Conservation (phyloP, 2,113 vertebrate species). For the Gambusia holbrooki region DNA sequence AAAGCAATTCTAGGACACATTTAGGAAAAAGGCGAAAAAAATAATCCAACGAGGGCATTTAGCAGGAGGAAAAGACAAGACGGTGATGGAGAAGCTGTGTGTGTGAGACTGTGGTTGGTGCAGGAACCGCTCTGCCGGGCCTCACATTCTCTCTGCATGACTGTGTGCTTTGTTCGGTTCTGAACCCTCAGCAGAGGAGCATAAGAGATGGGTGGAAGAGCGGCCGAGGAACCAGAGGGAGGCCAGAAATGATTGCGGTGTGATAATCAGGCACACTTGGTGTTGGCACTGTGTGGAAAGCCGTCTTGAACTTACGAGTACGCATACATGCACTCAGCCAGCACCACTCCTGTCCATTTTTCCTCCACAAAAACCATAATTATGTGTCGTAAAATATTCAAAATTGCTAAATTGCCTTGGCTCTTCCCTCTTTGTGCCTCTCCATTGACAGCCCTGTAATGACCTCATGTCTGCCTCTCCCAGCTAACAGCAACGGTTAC, state of each 20-base stretch:
- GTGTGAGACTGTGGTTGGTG: conserved; percentile 66
- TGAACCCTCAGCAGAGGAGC: conserved; percentile 58
- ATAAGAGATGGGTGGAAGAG: conserved; percentile 61
- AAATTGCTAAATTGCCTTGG: conserved; percentile 76
- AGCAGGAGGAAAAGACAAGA: conserved; percentile 35
- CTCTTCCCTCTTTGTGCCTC: conserved; percentile 64
- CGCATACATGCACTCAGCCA: conserved; percentile 39
- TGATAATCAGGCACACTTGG: conserved; percentile 76
- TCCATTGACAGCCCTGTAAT: conserved; percentile 68
- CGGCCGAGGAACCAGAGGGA: conserved; percentile 29
- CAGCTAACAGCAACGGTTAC: conserved; percentile 65
- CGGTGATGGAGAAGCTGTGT: conserved; percentile 53
- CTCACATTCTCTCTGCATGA: conserved; percentile 71
- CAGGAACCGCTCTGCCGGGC: conserved; percentile 49
- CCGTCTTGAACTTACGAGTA: conserved; percentile 29
- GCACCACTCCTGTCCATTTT: conserved; percentile 51
- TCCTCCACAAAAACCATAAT: conserved; percentile 69
- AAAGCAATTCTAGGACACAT: conserved; percentile 41
- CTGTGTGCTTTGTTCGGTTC: conserved; percentile 69
- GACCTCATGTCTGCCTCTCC: conserved; percentile 77
- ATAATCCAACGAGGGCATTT: conserved; percentile 40
- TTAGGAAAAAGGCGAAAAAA: conserved; percentile 56
- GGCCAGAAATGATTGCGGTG: conserved; percentile 68
- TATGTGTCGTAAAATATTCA: conserved; percentile 77
- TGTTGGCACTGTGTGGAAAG: conserved; percentile 46